A percentile compares a stretch with the other conserved stretches of the same genome.
These are phyloP conservation scores for Ophion slaviceki DNA, from an alignment of 2,888 invertebrate genomes.

Conservation along the genomic window DNA sequence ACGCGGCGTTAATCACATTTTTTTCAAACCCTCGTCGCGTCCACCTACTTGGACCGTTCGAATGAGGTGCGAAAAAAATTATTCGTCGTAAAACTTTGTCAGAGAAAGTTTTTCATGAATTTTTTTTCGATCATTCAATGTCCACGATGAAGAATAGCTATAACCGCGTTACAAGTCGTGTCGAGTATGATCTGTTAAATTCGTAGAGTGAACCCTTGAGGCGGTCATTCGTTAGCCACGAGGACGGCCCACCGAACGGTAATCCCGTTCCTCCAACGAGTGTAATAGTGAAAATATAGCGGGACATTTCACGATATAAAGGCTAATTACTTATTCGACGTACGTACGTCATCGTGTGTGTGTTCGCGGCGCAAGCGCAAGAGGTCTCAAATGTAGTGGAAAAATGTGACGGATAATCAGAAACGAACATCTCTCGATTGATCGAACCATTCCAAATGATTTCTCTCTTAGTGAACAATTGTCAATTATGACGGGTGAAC, in stretches of 20 bases:
- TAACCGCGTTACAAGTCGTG: neutral
- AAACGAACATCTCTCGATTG: neutral
- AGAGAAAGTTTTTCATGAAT: neutral
- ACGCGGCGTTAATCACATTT: neutral
- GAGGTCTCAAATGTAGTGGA: conserved; percentile 68
- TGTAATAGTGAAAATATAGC: conserved; percentile 21
- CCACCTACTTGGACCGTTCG: neutral
- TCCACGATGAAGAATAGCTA: neutral
- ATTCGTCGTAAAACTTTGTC: neutral
- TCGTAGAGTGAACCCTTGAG: neutral
- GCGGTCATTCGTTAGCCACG: neutral
- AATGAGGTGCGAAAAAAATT: neutral
- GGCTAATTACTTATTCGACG: conserved; percentile 48
- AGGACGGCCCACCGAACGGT: neutral
- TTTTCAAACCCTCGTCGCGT: no score
- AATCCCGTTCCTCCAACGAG: conserved; percentile 28
- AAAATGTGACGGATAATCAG: neutral
- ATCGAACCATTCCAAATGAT: neutral
- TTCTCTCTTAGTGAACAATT: conserved; percentile 6
- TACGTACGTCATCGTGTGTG: conserved; percentile 26
- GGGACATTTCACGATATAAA: conserved; percentile 35
- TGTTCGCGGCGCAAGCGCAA: conserved; percentile 36
- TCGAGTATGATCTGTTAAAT: neutral
- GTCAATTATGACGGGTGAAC: conserved; percentile 26
- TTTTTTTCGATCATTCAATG: neutral